Evolutionary conservation across 64 coral and sea anemone species (phyloP).

Genomic region (Pachyseris speciosa): DNA sequence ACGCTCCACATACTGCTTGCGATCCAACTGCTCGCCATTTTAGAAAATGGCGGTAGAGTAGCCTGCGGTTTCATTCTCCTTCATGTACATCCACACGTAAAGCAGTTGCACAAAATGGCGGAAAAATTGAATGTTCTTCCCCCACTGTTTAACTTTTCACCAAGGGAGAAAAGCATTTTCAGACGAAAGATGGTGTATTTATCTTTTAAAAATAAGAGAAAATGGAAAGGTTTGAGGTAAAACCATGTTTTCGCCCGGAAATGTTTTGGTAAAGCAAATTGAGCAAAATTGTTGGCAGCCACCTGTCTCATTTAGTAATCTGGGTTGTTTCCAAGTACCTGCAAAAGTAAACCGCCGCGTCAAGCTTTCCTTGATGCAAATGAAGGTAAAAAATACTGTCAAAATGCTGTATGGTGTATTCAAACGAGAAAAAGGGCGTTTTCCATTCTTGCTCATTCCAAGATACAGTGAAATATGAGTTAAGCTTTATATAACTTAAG

Average conservation of each 20-base stretch:
- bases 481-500: too few species aligned
- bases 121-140: neutral
- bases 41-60: neutral
- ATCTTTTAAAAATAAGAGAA: too few species aligned
- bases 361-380: neutral
- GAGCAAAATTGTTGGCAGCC: too few species aligned
- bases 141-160: neutral
- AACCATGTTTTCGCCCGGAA: too few species aligned
- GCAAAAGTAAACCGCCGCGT: neutral
- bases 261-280: too few species aligned
- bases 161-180: too few species aligned
- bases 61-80: neutral
- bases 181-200: neutral
- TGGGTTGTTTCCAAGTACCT: constrained; percentile 25
- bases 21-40: neutral
- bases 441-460: neutral
- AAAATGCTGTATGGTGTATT: neutral
- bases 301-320: neutral
- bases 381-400: neutral
- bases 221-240: too few species aligned
- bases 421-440: neutral
- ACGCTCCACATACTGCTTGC: neutral
- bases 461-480: too few species aligned
- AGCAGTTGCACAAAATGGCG: neutral
- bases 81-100: neutral